Conservation (phyloP, 1,140 invertebrate genomes). For the Phocides pigmalion region DNA sequence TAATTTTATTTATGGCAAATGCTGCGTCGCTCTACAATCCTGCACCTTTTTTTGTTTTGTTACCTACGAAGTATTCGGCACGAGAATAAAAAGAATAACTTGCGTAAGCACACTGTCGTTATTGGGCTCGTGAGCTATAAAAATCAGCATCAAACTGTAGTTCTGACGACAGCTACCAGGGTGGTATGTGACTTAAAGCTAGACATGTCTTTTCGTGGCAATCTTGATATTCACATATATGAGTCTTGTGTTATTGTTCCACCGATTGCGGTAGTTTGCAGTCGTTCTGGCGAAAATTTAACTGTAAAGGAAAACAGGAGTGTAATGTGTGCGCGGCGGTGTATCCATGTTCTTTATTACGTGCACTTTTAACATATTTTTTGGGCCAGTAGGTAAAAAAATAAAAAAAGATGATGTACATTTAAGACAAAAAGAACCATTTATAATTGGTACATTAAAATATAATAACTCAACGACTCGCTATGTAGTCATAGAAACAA, state of each 20-base stretch:
- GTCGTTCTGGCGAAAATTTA: slow-evolving; percentile 5
- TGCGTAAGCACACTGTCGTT: slow-evolving; percentile 22
- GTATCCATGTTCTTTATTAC: background rate
- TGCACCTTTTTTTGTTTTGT: too few species aligned
- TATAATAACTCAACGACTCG: too few species aligned
- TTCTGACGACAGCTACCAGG: slow-evolving; percentile 14
- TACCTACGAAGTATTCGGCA: background rate
- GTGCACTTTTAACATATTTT: background rate
- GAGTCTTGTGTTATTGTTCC: slow-evolving; percentile 30
- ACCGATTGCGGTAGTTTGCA: slow-evolving; percentile 22
- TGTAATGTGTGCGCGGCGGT: background rate
- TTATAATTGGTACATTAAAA: too few species aligned
- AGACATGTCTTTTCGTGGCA: slow-evolving; percentile 6
- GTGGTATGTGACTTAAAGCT: slow-evolving; percentile 11
- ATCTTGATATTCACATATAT: slow-evolving; percentile 33
- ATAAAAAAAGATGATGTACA: too few species aligned
- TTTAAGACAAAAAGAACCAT: too few species aligned
- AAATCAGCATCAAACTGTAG: slow-evolving; percentile 25
- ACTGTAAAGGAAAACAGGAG: background rate
- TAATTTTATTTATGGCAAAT: too few species aligned
- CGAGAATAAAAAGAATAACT: slow-evolving; percentile 12
- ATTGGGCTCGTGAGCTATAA: slow-evolving; percentile 9
- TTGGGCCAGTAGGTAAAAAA: background rate
- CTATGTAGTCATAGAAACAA: background rate
- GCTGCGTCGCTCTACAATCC: too few species aligned